These are phyloP conservation scores for Lucilia cuprina DNA, from an alignment of 1,140 invertebrate species.

Conservation along the genomic window DNA sequence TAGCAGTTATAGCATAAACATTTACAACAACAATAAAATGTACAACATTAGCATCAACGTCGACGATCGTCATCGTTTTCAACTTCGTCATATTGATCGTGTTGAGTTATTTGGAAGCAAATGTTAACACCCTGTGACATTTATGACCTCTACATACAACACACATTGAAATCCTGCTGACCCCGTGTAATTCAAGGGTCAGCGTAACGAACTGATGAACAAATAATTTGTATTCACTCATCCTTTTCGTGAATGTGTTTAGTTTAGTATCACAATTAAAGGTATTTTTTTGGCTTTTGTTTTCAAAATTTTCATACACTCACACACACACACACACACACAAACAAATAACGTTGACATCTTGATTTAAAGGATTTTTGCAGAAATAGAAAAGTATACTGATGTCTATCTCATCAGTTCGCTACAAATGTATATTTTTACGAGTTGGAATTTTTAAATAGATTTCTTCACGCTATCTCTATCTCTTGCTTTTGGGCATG, in stretches of 20 bases:
- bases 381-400: not conserved
- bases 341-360: not conserved
- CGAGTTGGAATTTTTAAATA: not conserved
- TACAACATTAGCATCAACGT: not conserved
- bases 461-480: conserved; percentile 22
- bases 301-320: not conserved
- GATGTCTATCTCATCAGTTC: not conserved
- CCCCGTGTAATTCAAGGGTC: conserved; percentile 19
- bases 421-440: not conserved
- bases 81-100: not conserved
- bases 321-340: not conserved
- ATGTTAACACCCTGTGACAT: conserved; percentile 35
- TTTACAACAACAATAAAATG: not conserved
- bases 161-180: not conserved
- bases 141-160: conserved; percentile 18
- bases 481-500: not conserved
- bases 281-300: not conserved
- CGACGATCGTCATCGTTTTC: not conserved
- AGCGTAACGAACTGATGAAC: conserved; percentile 23
- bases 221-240: not conserved
- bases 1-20: not conserved
- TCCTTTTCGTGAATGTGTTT: not conserved
- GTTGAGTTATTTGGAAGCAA: conserved; percentile 32
- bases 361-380: conserved; percentile 1
- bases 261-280: not conserved